Conservation (phyloP, 2,113 vertebrate species). For the Chelonoidis abingdonii region DNA sequence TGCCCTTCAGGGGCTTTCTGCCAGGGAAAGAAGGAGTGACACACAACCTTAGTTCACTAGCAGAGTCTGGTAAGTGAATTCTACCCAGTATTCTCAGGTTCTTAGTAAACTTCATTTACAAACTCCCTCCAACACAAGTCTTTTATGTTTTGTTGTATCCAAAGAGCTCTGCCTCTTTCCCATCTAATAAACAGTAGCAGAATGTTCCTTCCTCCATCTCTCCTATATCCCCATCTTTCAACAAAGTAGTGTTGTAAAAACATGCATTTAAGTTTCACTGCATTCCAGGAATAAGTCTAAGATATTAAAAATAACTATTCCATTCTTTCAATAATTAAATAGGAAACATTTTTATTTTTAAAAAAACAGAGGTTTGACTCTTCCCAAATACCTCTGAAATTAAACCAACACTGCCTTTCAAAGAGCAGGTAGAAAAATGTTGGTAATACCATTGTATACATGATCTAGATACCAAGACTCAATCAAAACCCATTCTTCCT, state of each 20-base stretch:
- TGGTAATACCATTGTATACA: slow-evolving; percentile 30
- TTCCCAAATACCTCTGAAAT: neutral
- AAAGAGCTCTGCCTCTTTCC: neutral
- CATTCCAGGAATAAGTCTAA: neutral
- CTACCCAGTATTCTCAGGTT: fast-evolving
- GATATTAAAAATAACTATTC: neutral
- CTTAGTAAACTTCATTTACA: neutral
- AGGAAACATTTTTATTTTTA: neutral
- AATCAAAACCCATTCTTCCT: slow-evolving; percentile 68
- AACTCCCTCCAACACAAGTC: neutral
- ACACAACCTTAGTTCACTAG: neutral
- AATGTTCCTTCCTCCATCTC: neutral
- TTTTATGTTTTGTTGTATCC: neutral
- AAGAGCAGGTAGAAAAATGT: slow-evolving; percentile 50
- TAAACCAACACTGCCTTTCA: neutral
- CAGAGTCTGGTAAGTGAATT: neutral
- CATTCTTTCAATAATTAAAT: neutral
- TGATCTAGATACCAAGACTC: slow-evolving; percentile 62
- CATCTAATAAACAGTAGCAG: neutral
- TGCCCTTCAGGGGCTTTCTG: neutral
- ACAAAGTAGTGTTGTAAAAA: neutral
- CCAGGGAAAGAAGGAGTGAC: neutral
- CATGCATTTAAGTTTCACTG: neutral
- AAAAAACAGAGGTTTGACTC: neutral
- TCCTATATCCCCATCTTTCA: neutral